Evolutionary conservation across 1,140 invertebrate species (phyloP).

Genomic region (Ladona fulva): DNA sequence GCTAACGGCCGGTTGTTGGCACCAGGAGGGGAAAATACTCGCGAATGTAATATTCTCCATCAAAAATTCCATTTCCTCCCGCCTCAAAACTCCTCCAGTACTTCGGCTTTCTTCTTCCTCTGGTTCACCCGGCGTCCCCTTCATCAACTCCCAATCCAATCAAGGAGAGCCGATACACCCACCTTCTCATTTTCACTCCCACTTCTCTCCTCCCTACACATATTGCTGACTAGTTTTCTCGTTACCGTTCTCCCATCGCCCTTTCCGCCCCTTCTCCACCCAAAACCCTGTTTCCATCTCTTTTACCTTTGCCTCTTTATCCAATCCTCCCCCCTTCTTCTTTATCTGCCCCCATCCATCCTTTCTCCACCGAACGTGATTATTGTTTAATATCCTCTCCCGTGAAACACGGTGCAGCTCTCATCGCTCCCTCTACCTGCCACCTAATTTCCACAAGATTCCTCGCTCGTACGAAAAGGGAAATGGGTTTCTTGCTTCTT

Average conservation of each 20-base stretch:
- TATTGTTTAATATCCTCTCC: neutral
- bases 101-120: neutral
- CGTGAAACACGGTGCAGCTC: no score
- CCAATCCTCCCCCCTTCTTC: neutral
- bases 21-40: neutral
- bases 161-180: conserved; percentile 2
- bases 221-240: conserved; percentile 6
- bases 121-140: neutral
- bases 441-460: no score
- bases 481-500: no score
- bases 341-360: neutral
- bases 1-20: neutral
- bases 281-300: neutral
- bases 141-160: conserved; percentile 9
- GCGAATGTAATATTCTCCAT: neutral
- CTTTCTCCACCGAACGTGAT: neutral
- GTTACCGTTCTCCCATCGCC: neutral
- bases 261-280: neutral
- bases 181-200: neutral
- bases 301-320: neutral
- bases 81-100: neutral
- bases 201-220: neutral
- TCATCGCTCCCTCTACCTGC: no score
- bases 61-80: neutral
- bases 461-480: no score